Conservation (phyloP, 2,113 vertebrate species). For the Charadrius vociferus region DNA sequence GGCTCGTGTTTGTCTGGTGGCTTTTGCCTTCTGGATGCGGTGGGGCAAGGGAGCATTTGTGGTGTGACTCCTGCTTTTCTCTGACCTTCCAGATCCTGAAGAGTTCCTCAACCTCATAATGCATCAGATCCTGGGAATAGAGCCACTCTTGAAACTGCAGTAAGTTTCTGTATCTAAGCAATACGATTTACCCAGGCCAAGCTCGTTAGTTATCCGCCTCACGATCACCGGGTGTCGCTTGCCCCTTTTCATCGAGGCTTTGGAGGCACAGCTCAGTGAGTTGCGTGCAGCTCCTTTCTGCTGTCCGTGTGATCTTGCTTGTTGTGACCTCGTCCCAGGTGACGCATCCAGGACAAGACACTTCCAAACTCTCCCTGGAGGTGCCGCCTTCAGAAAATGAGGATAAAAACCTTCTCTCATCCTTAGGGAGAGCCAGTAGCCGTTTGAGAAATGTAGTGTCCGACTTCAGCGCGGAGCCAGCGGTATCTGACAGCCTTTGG, state of each 20-base stretch:
- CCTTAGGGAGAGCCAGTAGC: not conserved
- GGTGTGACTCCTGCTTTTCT: not conserved
- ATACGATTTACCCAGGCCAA: not conserved
- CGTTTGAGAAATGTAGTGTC: not conserved
- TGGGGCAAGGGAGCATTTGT: not conserved
- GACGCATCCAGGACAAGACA: not conserved
- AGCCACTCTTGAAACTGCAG: conserved; percentile 86
- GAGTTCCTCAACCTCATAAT: conserved; percentile 91
- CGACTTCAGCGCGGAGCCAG: not conserved
- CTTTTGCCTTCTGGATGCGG: not conserved
- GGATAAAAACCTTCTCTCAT: not conserved
- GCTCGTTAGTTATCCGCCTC: not conserved
- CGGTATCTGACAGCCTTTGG: not conserved
- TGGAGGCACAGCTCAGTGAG: not conserved
- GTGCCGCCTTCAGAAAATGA: not conserved
- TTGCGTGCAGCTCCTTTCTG: not conserved
- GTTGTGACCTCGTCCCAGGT: not conserved
- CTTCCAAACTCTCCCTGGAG: not conserved
- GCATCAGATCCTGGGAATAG: conserved; percentile 84
- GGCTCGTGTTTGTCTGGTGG: not conserved
- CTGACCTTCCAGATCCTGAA: conserved; percentile 82
- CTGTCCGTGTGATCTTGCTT: not conserved
- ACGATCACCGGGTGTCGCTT: not conserved
- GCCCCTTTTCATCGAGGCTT: not conserved
- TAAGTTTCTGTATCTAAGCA: conserved; percentile 47